Conservation (phyloP, 2,113 vertebrate species). For the Uria aalge region DNA sequence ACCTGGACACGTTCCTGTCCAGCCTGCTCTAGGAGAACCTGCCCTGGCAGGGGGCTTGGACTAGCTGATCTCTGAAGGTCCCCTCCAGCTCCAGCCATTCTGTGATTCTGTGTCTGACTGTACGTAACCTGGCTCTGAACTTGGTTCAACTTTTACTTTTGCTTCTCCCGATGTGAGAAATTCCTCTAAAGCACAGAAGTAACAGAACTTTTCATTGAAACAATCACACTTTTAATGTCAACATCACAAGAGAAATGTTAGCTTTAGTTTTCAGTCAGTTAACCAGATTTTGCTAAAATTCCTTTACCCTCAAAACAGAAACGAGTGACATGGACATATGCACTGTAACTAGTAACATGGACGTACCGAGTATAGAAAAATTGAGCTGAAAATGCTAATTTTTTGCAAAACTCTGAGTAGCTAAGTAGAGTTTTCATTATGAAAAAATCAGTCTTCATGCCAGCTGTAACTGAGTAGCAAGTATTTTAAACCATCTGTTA, state of each 20-base stretch:
- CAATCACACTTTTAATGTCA: background rate
- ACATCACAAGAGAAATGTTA: background rate
- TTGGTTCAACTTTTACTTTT: background rate
- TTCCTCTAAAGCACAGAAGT: background rate
- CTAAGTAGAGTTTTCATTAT: background rate
- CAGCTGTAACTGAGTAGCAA: background rate
- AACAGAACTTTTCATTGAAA: background rate
- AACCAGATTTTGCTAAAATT: background rate
- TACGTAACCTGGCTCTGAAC: background rate
- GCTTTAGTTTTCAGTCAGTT: background rate
- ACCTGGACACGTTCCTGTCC: background rate
- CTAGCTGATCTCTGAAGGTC: background rate
- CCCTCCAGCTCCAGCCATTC: background rate
- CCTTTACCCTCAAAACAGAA: background rate
- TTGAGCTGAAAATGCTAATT: background rate
- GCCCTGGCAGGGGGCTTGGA: background rate
- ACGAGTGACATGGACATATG: background rate
- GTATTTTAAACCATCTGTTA: background rate
- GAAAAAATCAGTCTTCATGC: background rate
- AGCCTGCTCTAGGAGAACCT: background rate
- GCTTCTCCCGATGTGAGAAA: background rate
- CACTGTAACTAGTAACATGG: background rate
- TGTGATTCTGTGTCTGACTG: background rate
- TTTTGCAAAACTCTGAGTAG: background rate
- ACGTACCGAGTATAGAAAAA: background rate